Evolutionary conservation across 2,797 vertebrate genomes (phyloP).

Genomic region (Astyanax mexicanus): DNA sequence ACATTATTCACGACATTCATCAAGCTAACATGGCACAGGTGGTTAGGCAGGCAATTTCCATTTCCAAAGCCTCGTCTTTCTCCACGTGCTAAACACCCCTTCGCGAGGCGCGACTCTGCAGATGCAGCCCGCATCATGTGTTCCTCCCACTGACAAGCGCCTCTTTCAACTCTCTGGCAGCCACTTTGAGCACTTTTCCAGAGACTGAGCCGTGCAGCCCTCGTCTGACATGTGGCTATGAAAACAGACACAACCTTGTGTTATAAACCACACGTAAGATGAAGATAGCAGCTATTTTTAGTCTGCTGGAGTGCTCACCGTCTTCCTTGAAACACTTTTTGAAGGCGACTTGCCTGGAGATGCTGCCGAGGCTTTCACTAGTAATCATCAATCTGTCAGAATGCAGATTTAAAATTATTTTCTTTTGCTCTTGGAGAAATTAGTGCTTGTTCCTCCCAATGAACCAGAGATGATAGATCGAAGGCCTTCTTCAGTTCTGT

Average conservation of each 20-base stretch:
- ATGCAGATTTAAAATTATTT: conserved; percentile 57
- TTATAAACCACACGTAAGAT: conserved; percentile 37
- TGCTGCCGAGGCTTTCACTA: conserved; percentile 55
- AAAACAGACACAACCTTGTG: conserved; percentile 30
- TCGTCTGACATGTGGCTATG: background rate
- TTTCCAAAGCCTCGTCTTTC: conserved; percentile 52
- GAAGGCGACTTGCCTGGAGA: conserved; percentile 18
- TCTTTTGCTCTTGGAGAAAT: conserved; percentile 52
- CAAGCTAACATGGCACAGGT: conserved; percentile 42
- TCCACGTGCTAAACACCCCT: conserved; percentile 44
- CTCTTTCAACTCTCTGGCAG: conserved; percentile 50
- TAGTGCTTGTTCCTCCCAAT: conserved; percentile 67
- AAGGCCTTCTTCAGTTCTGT: conserved; percentile 69
- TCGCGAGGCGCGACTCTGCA: conserved; percentile 27
- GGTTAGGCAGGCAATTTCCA: conserved; percentile 54
- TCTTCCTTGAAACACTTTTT: conserved; percentile 18
- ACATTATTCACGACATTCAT: conserved; percentile 43
- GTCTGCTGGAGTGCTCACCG: conserved; percentile 2
- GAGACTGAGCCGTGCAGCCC: conserved; percentile 3
- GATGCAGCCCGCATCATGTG: conserved; percentile 22
- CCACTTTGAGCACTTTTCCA: conserved; percentile 19
- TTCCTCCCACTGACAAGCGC: conserved; percentile 37
- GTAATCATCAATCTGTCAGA: conserved; percentile 60
- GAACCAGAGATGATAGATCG: conserved; percentile 46
- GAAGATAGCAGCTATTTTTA: conserved; percentile 50